Conservation (phyloP, 2,113 vertebrate species). For the Calyptomena viridis region DNA sequence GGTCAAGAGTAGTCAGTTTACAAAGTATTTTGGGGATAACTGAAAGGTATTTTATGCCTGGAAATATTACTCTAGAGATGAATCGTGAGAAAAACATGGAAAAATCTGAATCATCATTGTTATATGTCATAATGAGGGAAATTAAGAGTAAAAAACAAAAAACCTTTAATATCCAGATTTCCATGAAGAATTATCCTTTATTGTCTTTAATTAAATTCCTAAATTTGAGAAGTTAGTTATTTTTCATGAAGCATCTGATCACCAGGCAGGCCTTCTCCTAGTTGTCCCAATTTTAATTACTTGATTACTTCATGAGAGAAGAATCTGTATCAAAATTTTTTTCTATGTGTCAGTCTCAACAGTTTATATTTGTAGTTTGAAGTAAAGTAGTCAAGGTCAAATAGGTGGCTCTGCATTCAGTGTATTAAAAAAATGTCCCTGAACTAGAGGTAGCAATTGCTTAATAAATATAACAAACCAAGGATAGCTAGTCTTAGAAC, state of each 20-base stretch:
- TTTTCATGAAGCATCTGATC: background rate
- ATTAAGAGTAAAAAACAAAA: background rate
- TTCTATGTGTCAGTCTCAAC: background rate
- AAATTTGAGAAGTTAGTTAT: background rate
- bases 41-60: background rate
- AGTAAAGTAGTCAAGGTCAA: slow-evolving; percentile 40
- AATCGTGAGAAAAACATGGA: background rate
- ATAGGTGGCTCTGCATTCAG: background rate
- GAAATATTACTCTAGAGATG: background rate
- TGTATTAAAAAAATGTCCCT: slow-evolving; percentile 45
- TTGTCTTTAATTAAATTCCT: slow-evolving; percentile 49
- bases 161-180: background rate
- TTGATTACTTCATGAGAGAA: slow-evolving; percentile 7
- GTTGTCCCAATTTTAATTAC: slow-evolving; percentile 33
- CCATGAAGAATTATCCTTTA: background rate
- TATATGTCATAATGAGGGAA: slow-evolving; percentile 26
- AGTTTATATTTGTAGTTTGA: slow-evolving; percentile 33
- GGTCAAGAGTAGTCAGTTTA: background rate
- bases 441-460: slow-evolving; percentile 18
- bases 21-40: background rate
- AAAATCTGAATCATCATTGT: background rate
- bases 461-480: slow-evolving; percentile 45
- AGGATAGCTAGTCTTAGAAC: slow-evolving; percentile 1
- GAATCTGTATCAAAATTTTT: background rate
- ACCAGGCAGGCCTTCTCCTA: background rate